A percentile compares a stretch with the other conserved stretches of the same genome.
These are phyloP conservation scores for Callimorpha dominula DNA, from an alignment of 2,888 invertebrate genomes.

Conservation along the genomic window DNA sequence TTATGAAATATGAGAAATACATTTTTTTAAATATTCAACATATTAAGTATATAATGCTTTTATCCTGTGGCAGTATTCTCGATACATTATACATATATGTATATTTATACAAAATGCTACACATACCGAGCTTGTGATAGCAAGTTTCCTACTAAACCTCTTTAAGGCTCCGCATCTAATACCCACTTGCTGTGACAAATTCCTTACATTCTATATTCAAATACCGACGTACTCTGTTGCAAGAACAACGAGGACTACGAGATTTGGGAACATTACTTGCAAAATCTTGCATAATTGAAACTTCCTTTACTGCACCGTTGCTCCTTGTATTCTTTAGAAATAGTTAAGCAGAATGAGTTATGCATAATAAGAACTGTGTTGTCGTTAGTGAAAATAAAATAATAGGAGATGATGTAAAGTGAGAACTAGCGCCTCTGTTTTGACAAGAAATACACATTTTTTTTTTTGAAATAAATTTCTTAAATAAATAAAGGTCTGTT, in stretches of 20 bases:
- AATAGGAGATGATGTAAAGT: neutral
- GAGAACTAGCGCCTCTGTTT: neutral
- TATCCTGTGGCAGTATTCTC: neutral
- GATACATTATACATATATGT: neutral
- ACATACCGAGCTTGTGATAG: slow-evolving; percentile 5
- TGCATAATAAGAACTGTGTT: neutral
- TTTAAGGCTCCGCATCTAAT: slow-evolving; percentile 22
- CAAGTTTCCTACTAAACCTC: slow-evolving; percentile 24
- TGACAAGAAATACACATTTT: neutral
- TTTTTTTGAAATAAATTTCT: too few relatives aligned
- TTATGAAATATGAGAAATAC: too few relatives aligned
- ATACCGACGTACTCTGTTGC: slow-evolving; percentile 26
- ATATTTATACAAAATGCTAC: slow-evolving; percentile 4
- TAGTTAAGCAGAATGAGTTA: neutral
- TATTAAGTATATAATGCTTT: too few relatives aligned
- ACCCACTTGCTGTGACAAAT: slow-evolving; percentile 22
- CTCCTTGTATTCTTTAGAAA: neutral
- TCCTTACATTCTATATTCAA: slow-evolving; percentile 38
- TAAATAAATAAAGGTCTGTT: too few relatives aligned
- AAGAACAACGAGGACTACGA: slow-evolving; percentile 12
- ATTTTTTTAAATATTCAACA: too few relatives aligned
- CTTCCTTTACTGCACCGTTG: slow-evolving; percentile 24
- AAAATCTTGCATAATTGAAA: slow-evolving; percentile 40
- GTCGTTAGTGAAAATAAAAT: neutral
- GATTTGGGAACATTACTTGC: slow-evolving; percentile 37